phyloP scores from a whole-genome alignment of 2,797 vertebrate species.

The Pseudotriccus pelzelni region DNA sequence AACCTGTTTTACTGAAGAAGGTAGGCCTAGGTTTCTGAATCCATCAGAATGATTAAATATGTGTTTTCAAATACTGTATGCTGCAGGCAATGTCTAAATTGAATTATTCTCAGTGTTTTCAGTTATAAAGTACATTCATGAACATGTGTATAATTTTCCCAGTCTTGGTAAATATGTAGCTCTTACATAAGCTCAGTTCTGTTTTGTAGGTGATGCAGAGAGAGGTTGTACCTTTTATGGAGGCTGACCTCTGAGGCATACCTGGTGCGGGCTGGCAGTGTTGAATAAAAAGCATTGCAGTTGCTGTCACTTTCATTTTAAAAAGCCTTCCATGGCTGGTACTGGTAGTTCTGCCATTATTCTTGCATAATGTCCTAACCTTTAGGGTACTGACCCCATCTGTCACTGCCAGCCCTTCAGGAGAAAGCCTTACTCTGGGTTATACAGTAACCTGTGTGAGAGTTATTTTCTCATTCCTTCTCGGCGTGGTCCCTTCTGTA shows the following conservation, averaged over 20 bases:
- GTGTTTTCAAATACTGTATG: not conserved
- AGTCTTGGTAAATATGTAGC: not conserved
- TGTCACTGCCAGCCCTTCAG: not conserved
- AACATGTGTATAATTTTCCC: not conserved
- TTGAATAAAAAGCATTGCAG: not conserved
- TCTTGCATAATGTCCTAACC: not conserved
- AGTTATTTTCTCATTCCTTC: not conserved
- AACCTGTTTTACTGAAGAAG: not conserved
- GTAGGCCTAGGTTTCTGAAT: not conserved
- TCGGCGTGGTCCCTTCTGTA: not conserved
- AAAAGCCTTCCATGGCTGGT: not conserved
- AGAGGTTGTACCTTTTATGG: not conserved
- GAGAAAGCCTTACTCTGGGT: not conserved
- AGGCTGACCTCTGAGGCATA: not conserved
- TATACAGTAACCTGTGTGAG: not conserved
- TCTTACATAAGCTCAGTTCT: not conserved
- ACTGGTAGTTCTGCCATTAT: not conserved
- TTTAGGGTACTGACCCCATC: not conserved
- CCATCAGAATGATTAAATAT: not conserved
- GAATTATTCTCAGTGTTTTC: not conserved
- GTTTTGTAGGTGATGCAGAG: not conserved
- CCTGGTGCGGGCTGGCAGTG: not conserved
- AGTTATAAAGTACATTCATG: not conserved
- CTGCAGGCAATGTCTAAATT: not conserved
- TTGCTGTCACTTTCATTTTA: not conserved